These are phyloP conservation scores for Coendou prehensilis DNA, from an alignment of 2,797 vertebrate genomes.

Conservation along the genomic window DNA sequence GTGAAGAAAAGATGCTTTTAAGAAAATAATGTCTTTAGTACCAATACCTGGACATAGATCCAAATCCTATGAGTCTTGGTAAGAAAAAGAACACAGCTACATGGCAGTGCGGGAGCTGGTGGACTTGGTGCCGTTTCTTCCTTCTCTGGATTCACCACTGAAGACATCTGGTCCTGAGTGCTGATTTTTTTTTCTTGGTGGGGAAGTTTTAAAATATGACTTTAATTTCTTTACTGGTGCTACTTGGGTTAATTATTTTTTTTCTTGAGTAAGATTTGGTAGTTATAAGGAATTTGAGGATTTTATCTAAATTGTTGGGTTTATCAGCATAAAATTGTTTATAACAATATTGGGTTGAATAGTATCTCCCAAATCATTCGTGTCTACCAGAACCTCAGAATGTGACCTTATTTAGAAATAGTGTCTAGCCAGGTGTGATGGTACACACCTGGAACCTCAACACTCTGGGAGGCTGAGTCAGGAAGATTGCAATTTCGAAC, in stretches of 20 bases:
- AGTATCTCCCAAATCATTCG: neutral
- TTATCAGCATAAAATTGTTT: neutral
- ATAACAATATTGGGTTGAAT: neutral
- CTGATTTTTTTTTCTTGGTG: neutral
- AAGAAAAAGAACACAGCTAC: neutral
- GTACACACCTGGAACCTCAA: neutral
- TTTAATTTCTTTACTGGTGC: neutral
- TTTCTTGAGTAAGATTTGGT: neutral
- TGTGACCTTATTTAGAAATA: neutral
- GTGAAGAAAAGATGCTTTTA: neutral
- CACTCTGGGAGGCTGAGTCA: neutral
- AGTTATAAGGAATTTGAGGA: neutral
- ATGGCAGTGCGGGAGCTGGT: neutral
- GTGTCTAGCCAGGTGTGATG: neutral
- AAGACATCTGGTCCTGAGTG: neutral
- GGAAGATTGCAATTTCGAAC: neutral
- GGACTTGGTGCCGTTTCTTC: neutral
- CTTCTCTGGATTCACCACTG: neutral
- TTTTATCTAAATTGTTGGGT: neutral
- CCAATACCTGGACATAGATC: neutral
- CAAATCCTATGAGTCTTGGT: neutral
- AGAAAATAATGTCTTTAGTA: neutral
- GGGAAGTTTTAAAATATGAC: neutral
- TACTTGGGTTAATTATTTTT: neutral
- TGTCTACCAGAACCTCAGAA: neutral